Base-by-base conservation (phyloP, 2,797 vertebrate genomes). In the Pygocentrus nattereri region DNA sequence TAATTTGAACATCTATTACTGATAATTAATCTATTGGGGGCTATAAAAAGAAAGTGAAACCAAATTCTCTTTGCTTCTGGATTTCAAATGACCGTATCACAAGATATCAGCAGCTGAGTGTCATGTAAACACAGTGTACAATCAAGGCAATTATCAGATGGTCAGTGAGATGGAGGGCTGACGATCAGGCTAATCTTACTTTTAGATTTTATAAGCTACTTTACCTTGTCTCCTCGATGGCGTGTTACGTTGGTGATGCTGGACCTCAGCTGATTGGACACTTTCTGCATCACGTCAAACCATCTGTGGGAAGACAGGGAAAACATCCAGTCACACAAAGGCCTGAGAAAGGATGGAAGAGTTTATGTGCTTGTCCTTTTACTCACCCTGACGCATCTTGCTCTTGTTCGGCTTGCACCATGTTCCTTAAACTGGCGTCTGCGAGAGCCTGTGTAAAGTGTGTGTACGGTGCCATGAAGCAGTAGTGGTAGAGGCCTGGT, bases 391-490 rank as follows among this genome's bases (percentile, higher is more conserved):
- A 97, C 0, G 97, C 84, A 85, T 98, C 98, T 0, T 96, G 96
- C 78, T 99, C 98, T 67, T 96, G 96, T 70, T 99, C 98, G 0
- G 97, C 95, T 89, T 98, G 98, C 74, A 98, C 98, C 96, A 97
- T 97, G 90, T 98, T 99, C 82, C 97, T 95, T 5, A 99, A 95
- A 86, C 97, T 99, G 30, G 98, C 98, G 10, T 99, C 97, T 2
- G 98, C 98, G 0, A 99, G 92, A n/a, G 98, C 98, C 93, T 99
- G 98, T 0, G 98, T 99, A 84, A 99, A 99, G 88, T 99, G 98
- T 0, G 98, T 99, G 86, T 99, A 99, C 0, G 98, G 98, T 0
- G 98, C 98, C 98, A 99, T 99, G 93, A 99, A 99, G 94, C 98
- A 99, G 89, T 97, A 99, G 88, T 99, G 98, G 88, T 99, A 99